Conservation (phyloP, 2,797 vertebrate species). For the Melanotaenia trifasciata region DNA sequence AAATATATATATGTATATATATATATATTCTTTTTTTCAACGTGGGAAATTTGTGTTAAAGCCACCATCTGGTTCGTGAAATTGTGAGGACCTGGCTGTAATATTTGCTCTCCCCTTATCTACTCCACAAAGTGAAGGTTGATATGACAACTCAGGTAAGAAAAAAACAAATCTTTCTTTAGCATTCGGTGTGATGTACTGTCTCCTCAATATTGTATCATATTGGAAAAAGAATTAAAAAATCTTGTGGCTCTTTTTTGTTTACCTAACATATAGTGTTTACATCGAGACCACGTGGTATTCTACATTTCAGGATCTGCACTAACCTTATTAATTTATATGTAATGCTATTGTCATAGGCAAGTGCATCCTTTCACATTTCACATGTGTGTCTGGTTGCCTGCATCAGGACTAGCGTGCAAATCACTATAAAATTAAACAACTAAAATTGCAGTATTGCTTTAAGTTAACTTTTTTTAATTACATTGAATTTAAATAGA, state of each 20-base stretch:
- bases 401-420: conserved; percentile 49
- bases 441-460: conserved; percentile 1
- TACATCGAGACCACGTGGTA: conserved; percentile 40
- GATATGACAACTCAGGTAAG: conserved; percentile 82
- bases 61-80: conserved; percentile 41
- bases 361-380: conserved; percentile 70
- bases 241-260: conserved; percentile 33
- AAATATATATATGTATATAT: too few species aligned
- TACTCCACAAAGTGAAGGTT: conserved; percentile 65
- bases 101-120: conserved; percentile 38
- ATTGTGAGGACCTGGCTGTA: conserved; percentile 53
- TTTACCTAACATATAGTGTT: conserved; percentile 36
- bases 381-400: conserved; percentile 57
- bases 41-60: conserved; percentile 46
- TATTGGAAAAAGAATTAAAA: background rate
- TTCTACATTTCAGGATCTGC: conserved; percentile 47
- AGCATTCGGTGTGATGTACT: conserved; percentile 32
- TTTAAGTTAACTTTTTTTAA: background rate
- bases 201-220: conserved; percentile 22
- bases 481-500: background rate
- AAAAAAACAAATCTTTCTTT: background rate
- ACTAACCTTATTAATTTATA: conserved; percentile 36
- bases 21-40: conserved; percentile 57
- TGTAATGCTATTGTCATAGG: conserved; percentile 60
- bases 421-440: conserved; percentile 38